Evolutionary conservation across 1,140 invertebrate species (phyloP).

Genomic region (Acromyrmex heyeri): DNA sequence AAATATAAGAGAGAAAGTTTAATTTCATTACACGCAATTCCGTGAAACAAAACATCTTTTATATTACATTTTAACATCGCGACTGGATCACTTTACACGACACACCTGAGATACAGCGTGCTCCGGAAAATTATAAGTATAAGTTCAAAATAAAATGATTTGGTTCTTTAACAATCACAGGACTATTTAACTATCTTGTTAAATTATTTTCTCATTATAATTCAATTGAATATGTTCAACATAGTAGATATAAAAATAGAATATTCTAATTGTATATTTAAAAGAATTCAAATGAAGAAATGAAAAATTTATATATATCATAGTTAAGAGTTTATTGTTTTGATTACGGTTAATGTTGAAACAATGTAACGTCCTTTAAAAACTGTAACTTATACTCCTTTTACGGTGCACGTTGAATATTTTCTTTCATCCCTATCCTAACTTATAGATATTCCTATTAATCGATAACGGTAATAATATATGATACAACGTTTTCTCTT

Average conservation of each 20-base stretch:
- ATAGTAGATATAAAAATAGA: conserved; percentile 5
- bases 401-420: conserved; percentile 18
- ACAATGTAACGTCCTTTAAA: background rate
- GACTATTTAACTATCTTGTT: background rate
- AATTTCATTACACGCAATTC: background rate
- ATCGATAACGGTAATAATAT: conserved; percentile 49
- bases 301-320: conserved; percentile 20
- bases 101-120: background rate
- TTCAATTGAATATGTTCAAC: conserved; percentile 4
- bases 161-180: background rate
- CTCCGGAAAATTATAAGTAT: conserved; percentile 11
- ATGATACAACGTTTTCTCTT: conserved; percentile 52
- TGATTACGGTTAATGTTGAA: conserved; percentile 1
- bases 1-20: background rate
- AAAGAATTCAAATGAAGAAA: conserved; percentile 3
- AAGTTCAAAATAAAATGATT: background rate
- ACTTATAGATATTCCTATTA: conserved; percentile 46
- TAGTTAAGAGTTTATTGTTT: conserved; percentile 1
- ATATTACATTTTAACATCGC: background rate
- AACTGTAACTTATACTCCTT: conserved; percentile 27
- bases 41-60: background rate
- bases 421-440: background rate
- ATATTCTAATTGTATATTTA: background rate
- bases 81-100: conserved; percentile 1
- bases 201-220: background rate